These are phyloP conservation scores for Megaceryle maxima DNA, from an alignment of 2,113 vertebrate species.

Conservation along the genomic window DNA sequence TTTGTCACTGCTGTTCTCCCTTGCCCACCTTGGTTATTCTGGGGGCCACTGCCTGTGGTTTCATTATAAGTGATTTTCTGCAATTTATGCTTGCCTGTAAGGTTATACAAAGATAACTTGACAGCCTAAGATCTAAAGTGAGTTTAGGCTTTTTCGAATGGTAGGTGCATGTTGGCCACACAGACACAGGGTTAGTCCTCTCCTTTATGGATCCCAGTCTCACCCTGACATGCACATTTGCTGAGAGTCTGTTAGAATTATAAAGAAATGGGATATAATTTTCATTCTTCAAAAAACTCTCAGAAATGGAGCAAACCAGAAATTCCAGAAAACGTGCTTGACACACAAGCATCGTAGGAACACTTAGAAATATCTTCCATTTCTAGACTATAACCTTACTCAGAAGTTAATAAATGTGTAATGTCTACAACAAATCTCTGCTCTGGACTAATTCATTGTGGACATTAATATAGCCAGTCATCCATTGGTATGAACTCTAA, in stretches of 20 bases:
- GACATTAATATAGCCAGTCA: neutral
- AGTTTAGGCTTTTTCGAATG: neutral
- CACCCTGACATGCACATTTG: neutral
- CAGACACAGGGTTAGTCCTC: accelerated
- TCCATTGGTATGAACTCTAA: neutral
- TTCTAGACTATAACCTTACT: neutral
- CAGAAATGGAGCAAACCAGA: neutral
- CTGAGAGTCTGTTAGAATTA: neutral
- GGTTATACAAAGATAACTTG: neutral
- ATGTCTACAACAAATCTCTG: neutral
- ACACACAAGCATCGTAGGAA: neutral
- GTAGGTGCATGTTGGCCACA: neutral
- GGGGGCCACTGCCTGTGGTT: neutral
- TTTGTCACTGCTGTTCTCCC: neutral
- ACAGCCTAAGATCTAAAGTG: neutral
- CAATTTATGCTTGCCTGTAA: neutral
- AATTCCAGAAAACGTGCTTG: neutral
- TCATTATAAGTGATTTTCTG: neutral
- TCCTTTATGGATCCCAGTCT: neutral
- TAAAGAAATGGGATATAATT: neutral
- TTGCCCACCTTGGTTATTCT: neutral
- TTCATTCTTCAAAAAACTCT: neutral
- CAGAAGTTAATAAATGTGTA: neutral
- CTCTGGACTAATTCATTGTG: neutral
- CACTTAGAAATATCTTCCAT: neutral